Percentiles rank a stretch among this genome's conserved stretches.
These are phyloP conservation scores for Poecilia gillii DNA, from an alignment of 2,797 vertebrate genomes.

Conservation along the genomic window DNA sequence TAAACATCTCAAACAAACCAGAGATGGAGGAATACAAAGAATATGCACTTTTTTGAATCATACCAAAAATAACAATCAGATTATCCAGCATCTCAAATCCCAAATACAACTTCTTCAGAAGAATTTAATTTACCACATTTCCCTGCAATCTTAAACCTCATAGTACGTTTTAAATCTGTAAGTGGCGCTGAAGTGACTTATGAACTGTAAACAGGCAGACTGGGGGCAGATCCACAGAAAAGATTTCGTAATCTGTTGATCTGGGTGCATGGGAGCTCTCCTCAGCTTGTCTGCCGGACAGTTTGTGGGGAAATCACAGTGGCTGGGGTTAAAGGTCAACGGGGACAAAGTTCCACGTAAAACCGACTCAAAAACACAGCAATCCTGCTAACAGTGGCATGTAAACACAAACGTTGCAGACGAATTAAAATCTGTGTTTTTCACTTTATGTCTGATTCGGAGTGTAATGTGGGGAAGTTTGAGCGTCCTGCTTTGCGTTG, in stretches of 20 bases:
- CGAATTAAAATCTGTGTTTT: background rate
- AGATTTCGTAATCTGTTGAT: constrained; percentile 1
- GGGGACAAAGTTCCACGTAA: constrained; percentile 69
- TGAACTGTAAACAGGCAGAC: background rate
- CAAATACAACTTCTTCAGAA: background rate
- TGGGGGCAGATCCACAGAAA: constrained; percentile 1
- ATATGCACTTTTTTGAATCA: background rate
- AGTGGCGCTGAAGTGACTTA: background rate
- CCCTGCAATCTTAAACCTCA: background rate
- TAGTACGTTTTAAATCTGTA: background rate
- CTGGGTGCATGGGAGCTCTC: constrained; percentile 9
- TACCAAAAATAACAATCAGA: background rate
- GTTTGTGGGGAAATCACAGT: constrained; percentile 42
- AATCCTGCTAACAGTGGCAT: background rate
- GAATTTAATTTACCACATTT: background rate
- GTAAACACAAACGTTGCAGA: background rate
- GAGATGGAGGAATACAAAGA: background rate
- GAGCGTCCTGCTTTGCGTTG: constrained; percentile 2
- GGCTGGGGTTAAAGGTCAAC: constrained; percentile 54
- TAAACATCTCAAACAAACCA: background rate
- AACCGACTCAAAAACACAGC: constrained; percentile 38
- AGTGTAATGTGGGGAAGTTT: constrained; percentile 1
- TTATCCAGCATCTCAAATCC: background rate
- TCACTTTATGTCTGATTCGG: background rate
- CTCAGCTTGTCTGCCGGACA: constrained; percentile 31